phyloP scores from a whole-genome alignment of 2,113 vertebrate species.

The Podilymbus podiceps region DNA sequence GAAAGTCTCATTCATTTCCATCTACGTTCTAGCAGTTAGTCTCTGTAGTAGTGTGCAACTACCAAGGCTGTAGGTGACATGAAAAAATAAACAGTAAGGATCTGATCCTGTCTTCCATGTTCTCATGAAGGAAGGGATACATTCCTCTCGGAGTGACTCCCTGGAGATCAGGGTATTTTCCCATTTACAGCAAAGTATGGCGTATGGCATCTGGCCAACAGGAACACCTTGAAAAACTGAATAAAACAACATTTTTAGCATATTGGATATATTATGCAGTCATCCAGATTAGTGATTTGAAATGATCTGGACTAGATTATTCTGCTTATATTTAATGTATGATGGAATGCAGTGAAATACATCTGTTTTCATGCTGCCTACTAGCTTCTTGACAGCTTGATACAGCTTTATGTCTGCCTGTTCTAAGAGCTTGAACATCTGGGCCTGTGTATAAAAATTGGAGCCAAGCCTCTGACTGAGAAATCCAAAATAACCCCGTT shows the following conservation, averaged over 20 bases:
- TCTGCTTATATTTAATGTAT: conserved; percentile 46
- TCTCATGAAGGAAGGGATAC: background rate
- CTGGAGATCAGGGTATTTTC: background rate
- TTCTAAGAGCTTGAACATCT: conserved; percentile 52
- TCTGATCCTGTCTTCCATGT: background rate
- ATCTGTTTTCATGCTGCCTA: conserved; percentile 58
- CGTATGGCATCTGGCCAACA: background rate
- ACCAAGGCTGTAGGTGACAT: background rate
- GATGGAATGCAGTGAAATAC: conserved; percentile 46
- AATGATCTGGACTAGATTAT: conserved; percentile 50
- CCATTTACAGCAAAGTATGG: background rate
- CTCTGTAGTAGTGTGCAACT: background rate
- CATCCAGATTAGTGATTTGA: conserved; percentile 28
- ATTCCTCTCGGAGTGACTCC: background rate
- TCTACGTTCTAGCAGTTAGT: background rate
- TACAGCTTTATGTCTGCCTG: conserved; percentile 34
- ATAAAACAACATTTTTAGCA: background rate
- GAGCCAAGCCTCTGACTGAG: conserved; percentile 12
- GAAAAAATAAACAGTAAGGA: background rate
- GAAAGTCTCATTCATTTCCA: background rate
- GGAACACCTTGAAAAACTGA: background rate
- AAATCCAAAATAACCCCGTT: background rate
- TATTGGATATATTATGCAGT: conserved; percentile 12
- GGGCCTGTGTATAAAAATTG: conserved; percentile 5
- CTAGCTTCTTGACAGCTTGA: conserved; percentile 62